Conservation (phyloP, 2,888 invertebrate species). For the Willowsia nigromaculata region DNA sequence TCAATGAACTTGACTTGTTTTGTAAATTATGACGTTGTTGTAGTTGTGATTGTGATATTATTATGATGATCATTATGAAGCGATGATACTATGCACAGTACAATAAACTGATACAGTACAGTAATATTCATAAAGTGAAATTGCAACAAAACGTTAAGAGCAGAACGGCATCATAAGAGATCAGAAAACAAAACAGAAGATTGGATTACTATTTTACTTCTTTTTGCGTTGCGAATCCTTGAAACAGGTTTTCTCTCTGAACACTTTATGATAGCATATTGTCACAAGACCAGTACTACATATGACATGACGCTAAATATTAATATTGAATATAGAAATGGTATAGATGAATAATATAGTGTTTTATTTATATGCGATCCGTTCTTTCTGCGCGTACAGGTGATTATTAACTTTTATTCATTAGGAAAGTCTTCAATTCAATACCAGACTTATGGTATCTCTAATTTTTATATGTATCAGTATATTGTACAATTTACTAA, state of each 20-base stretch:
- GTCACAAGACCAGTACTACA: neutral
- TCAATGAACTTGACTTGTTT: constrained; percentile 46
- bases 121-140: constrained; percentile 44
- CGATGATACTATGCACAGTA: no score
- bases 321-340: no score
- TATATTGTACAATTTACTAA: neutral
- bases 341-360: neutral
- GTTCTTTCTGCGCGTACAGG: neutral
- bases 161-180: neutral
- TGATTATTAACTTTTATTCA: constrained; percentile 43
- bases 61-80: neutral
- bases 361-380: neutral
- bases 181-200: constrained; percentile 23
- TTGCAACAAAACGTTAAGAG: neutral
- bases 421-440: constrained; percentile 38
- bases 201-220: neutral
- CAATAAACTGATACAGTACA: neutral
- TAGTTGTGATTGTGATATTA: neutral
- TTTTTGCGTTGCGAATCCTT: constrained; percentile 15
- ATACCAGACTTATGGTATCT: neutral
- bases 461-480: neutral
- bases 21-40: constrained; percentile 7
- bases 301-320: no score
- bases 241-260: constrained; percentile 51
- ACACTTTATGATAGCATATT: neutral